Evolutionary conservation across 92 coral and sea anemone species (phyloP).

Genomic region (Epizoanthus stellaris): DNA sequence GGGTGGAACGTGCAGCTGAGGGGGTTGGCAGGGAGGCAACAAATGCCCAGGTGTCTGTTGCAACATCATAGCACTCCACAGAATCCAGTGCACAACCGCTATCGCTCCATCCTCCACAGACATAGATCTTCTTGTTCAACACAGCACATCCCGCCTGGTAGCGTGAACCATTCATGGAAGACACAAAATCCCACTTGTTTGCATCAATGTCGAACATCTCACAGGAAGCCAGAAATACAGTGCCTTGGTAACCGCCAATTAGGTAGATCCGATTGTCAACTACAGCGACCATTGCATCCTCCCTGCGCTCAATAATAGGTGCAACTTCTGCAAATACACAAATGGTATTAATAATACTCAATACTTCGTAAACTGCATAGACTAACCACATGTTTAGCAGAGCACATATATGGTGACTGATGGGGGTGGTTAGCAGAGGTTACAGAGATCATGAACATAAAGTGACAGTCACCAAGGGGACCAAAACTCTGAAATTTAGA

Average conservation of each 20-base stretch:
- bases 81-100: conserved; percentile 79
- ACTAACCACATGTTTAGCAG: no score
- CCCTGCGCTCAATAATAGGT: conserved; percentile 86
- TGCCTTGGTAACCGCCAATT: conserved; percentile 92
- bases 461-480: no score
- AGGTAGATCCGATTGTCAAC: conserved; percentile 87
- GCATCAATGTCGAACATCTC: conserved; percentile 85
- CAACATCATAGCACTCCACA: conserved; percentile 89
- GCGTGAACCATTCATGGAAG: conserved; percentile 81
- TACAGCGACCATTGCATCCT: conserved; percentile 96
- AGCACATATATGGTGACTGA: no score
- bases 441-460: no score
- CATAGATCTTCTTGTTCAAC: conserved; percentile 82
- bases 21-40: conserved; percentile 89
- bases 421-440: no score
- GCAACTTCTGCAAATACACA: conserved; percentile 63
- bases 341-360: no score
- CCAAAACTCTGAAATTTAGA: no score
- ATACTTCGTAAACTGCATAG: no score
- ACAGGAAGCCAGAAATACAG: conserved; percentile 86
- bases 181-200: conserved; percentile 81
- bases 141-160: conserved; percentile 96
- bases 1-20: conserved; percentile 91
- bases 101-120: conserved; percentile 98
- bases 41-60: conserved; percentile 83